Percentiles rank a stretch among this genome's conserved stretches.
These are phyloP conservation scores for Crocallis elinguaria DNA, from an alignment of 2,888 invertebrate species.

Conservation along the genomic window DNA sequence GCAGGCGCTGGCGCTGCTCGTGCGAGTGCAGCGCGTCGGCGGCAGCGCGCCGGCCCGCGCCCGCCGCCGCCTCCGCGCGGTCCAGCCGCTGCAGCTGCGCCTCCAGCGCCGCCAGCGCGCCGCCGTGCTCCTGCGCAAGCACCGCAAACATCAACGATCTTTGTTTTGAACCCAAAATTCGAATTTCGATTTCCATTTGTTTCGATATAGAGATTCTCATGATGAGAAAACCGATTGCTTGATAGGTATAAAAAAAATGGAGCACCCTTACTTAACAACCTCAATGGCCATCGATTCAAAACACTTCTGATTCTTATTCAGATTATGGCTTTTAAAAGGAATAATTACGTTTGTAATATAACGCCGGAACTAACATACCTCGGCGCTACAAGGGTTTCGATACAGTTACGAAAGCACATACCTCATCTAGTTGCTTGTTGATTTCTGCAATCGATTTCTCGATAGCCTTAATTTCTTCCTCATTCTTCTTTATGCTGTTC, in stretches of 20 bases:
- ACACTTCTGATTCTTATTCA: too few species aligned
- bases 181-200: too few species aligned
- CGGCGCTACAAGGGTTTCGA: too few species aligned
- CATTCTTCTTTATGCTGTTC: conserved; percentile 81
- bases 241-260: too few species aligned
- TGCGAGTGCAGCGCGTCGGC: conserved; percentile 79
- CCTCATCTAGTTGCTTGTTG: conserved; percentile 87
- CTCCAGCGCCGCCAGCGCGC: conserved; percentile 87
- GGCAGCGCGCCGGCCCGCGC: conserved; percentile 85
- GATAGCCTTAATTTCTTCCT: conserved; percentile 79
- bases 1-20: conserved; percentile 87
- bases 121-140: conserved; percentile 86
- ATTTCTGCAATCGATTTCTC: conserved; percentile 86
- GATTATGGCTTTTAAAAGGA: too few species aligned
- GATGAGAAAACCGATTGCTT: too few species aligned
- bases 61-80: conserved; percentile 87
- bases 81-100: conserved; percentile 86
- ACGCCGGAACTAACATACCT: too few species aligned
- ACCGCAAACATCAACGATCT: neutral
- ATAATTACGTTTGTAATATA: too few species aligned
- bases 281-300: too few species aligned
- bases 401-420: conserved; percentile 63
- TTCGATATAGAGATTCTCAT: too few species aligned
- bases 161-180: too few species aligned
- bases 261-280: too few species aligned